phyloP scores from a whole-genome alignment of 37 sponge, comb jelly and placozoan species.

The Halisarca cf. caerulea region DNA sequence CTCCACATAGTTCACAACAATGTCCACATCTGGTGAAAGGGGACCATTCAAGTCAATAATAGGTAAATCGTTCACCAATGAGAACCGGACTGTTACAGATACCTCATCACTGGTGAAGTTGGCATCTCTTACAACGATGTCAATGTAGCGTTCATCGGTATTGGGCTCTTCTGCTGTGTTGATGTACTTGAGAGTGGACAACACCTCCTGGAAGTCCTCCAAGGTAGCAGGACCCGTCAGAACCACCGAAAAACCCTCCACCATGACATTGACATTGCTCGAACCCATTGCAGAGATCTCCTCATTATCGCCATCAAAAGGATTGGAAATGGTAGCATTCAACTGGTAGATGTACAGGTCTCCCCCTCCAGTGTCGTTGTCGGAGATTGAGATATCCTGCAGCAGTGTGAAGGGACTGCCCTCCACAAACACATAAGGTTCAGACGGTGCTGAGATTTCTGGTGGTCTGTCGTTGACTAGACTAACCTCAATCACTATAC shows the following conservation, averaged over 20 bases:
- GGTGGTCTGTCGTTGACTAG: slow-evolving; percentile 75
- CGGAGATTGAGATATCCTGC: slow-evolving; percentile 43
- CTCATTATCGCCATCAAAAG: slow-evolving; percentile 34
- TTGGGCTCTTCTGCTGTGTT: slow-evolving; percentile 81
- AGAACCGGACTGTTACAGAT: slow-evolving; percentile 41
- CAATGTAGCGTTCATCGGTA: slow-evolving; percentile 36
- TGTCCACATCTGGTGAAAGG: slow-evolving; percentile 29
- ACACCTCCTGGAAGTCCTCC: slow-evolving; percentile 60
- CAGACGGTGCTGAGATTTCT: slow-evolving; percentile 39
- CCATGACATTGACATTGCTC: slow-evolving; percentile 35
- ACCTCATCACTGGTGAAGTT: slow-evolving; percentile 30
- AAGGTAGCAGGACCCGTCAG: slow-evolving; percentile 80
- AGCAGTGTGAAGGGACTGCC: slow-evolving; percentile 43
- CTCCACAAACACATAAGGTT: slow-evolving; percentile 60
- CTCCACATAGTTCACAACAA: slow-evolving; percentile 72
- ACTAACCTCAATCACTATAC: slow-evolving; percentile 44
- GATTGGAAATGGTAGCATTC: slow-evolving; percentile 60
- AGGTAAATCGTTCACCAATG: slow-evolving; percentile 75
- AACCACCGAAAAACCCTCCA: slow-evolving; percentile 30
- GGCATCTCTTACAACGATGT: slow-evolving; percentile 57
- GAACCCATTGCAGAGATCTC: slow-evolving; percentile 41
- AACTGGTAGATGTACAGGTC: slow-evolving; percentile 16
- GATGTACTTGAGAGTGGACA: slow-evolving; percentile 65
- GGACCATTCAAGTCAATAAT: slow-evolving; percentile 75
- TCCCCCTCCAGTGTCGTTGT: slow-evolving; percentile 78